Conservation (phyloP, 2,113 vertebrate genomes). For the Otis tarda region DNA sequence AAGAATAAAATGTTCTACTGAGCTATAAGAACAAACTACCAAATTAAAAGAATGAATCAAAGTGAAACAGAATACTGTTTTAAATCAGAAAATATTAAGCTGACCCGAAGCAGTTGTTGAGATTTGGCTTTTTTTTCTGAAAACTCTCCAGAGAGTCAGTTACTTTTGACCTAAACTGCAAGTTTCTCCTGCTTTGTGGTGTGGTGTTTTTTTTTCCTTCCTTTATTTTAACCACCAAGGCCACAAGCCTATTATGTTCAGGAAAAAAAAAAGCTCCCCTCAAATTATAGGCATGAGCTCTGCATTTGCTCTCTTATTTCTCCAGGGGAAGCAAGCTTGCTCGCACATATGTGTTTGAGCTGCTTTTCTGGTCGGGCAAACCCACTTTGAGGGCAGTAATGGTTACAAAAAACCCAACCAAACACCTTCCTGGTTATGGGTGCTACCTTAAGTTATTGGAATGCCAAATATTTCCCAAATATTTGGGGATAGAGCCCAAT, state of each 20-base stretch:
- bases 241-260: not conserved
- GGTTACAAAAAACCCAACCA: no score
- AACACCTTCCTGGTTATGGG: not conserved
- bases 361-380: not conserved
- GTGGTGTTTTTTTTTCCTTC: not conserved
- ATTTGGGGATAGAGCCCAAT: not conserved
- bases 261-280: not conserved
- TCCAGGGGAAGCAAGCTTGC: not conserved
- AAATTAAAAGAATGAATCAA: not conserved
- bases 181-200: not conserved
- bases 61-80: not conserved
- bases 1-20: conserved; percentile 30
- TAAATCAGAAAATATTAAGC: not conserved
- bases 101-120: conserved; percentile 9
- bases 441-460: not conserved
- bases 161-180: conserved; percentile 14
- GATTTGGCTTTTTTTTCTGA: not conserved
- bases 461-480: not conserved
- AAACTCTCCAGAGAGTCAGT: not conserved
- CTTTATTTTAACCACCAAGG: not conserved
- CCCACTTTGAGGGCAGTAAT: not conserved
- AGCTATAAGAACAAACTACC: not conserved
- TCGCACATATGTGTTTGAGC: not conserved
- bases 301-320: not conserved
- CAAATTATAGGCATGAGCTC: not conserved